Conservation (phyloP, 2,113 vertebrate species). For the Phycodurus eques region DNA sequence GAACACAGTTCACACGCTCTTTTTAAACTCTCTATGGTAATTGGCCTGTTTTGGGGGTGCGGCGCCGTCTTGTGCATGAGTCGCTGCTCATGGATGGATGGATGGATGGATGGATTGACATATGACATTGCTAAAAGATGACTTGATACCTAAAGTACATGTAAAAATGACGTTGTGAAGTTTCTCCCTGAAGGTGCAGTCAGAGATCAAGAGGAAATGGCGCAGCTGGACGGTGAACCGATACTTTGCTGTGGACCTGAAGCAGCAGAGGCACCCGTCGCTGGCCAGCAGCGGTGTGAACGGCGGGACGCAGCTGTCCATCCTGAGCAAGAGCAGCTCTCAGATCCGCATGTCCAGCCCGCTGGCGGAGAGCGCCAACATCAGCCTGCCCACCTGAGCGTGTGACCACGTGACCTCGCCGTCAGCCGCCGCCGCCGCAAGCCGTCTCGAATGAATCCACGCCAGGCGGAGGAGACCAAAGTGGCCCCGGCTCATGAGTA, state of each 20-base stretch:
- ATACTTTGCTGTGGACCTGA: conserved; percentile 99
- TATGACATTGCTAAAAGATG: background rate
- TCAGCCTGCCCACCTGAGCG: conserved; percentile 87
- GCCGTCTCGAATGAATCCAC: conserved; percentile 33
- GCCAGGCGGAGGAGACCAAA: conserved; percentile 58
- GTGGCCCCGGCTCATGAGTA: conserved; percentile 28
- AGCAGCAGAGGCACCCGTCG: conserved; percentile 96
- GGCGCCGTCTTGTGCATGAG: no score
- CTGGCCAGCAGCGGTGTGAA: conserved; percentile 98
- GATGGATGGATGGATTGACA: background rate
- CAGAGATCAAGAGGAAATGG: conserved; percentile 99
- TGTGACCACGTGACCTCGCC: conserved; percentile 42
- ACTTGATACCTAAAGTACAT: conserved; percentile 74
- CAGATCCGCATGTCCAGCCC: conserved; percentile 98
- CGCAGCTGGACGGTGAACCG: conserved; percentile 99
- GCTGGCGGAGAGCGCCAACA: conserved; percentile 86
- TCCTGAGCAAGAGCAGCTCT: conserved; percentile 99
- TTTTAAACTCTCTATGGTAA: no score
- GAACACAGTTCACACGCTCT: no score
- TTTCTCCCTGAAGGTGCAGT: conserved; percentile 97
- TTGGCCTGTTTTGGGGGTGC: no score
- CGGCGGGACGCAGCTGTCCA: conserved; percentile 96
- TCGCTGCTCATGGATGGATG: no score
- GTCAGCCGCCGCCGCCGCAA: conserved; percentile 38
- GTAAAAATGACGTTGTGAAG: conserved; percentile 83